Evolutionary conservation across 2,797 vertebrate genomes (phyloP).

Genomic region (Microctenopoma lineatum): DNA sequence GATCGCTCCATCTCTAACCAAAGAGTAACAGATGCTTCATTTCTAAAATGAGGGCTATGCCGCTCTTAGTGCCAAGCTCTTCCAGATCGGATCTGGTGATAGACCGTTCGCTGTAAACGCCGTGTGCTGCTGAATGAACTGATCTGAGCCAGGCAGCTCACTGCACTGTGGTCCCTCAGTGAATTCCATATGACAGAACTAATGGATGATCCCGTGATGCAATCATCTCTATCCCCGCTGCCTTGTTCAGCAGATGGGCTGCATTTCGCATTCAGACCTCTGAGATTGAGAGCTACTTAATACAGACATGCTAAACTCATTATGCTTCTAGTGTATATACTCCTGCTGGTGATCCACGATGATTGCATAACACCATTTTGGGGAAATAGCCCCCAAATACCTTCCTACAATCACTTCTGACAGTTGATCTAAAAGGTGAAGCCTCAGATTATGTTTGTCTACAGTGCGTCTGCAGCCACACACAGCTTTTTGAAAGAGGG

Average conservation of each 20-base stretch:
- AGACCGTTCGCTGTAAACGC: slow-evolving; percentile 30
- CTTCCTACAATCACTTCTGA: slow-evolving; percentile 71
- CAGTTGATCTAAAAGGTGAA: slow-evolving; percentile 57
- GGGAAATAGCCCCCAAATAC: slow-evolving; percentile 54
- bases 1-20: background rate
- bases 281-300: slow-evolving; percentile 57
- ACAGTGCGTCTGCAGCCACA: slow-evolving; percentile 26
- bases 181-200: slow-evolving; percentile 70
- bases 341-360: slow-evolving; percentile 66
- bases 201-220: slow-evolving; percentile 73
- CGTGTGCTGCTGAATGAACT: slow-evolving; percentile 42
- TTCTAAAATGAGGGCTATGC: slow-evolving; percentile 22
- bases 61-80: slow-evolving; percentile 25
- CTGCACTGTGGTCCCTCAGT: slow-evolving; percentile 55
- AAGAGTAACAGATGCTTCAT: slow-evolving; percentile 30
- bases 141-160: slow-evolving; percentile 33
- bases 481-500: slow-evolving; percentile 28
- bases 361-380: slow-evolving; percentile 69
- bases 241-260: slow-evolving; percentile 67
- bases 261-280: slow-evolving; percentile 61
- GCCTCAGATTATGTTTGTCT: slow-evolving; percentile 44
- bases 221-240: slow-evolving; percentile 69
- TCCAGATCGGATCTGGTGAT: slow-evolving; percentile 52
- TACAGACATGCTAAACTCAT: slow-evolving; percentile 73
- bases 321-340: slow-evolving; percentile 48